Percentiles rank a stretch among this genome's conserved stretches.
Conservation (phyloP, 2,888 invertebrate species). For the Drosophila anomalata region DNA sequence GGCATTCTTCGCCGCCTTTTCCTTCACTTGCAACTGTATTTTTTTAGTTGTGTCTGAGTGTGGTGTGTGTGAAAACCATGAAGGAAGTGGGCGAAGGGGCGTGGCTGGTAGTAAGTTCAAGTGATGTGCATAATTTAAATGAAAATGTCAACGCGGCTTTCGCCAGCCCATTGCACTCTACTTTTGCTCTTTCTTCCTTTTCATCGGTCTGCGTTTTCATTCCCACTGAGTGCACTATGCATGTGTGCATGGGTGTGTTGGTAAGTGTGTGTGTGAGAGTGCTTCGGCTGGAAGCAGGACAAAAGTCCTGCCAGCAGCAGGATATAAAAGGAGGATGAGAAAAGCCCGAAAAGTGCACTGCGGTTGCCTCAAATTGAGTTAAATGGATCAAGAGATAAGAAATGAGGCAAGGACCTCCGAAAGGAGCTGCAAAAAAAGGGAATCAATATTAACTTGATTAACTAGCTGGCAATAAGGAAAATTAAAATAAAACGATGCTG, state of each 20-base stretch:
- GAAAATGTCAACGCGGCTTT: conserved; percentile 80
- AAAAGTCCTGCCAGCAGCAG: conserved; percentile 21
- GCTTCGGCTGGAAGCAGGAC: conserved; percentile 27
- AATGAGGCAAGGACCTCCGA: conserved; percentile 28
- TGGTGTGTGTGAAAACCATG: conserved; percentile 18
- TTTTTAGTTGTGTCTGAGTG: conserved; percentile 2
- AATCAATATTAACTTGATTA: conserved; percentile 41
- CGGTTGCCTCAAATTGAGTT: conserved; percentile 46
- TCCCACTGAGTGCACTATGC: conserved; percentile 35
- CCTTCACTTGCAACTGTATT: conserved; percentile 9
- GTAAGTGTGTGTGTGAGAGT: background rate
- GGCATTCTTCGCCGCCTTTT: conserved; percentile 45
- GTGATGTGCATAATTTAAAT: conserved; percentile 80
- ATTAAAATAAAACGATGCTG: background rate
- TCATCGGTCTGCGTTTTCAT: conserved; percentile 48
- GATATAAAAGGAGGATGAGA: conserved; percentile 1
- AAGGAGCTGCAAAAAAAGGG: conserved; percentile 2
- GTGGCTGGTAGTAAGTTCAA: conserved; percentile 69
- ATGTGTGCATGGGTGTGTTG: conserved; percentile 5
- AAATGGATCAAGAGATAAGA: conserved; percentile 41
- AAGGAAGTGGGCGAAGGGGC: conserved; percentile 47
- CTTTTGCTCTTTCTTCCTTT: conserved; percentile 31
- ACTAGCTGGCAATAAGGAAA: conserved; percentile 16
- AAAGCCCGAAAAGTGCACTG: conserved; percentile 42
- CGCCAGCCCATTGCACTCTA: conserved; percentile 69